Evolutionary conservation across 1,140 invertebrate genomes (phyloP).

Genomic region (Mycetomoellerius zeteki): DNA sequence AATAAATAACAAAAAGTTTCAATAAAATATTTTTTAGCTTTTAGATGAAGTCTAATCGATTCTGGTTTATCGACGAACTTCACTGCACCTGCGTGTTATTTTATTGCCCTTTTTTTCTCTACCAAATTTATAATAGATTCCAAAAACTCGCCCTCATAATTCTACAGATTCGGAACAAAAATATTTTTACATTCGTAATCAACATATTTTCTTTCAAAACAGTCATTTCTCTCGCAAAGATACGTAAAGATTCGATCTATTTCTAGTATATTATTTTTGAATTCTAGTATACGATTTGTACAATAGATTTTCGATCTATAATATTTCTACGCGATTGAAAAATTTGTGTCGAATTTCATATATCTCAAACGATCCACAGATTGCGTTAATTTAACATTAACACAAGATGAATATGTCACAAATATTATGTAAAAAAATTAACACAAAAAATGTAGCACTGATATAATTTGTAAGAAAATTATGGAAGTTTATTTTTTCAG

Average conservation of each 20-base stretch:
- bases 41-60: background rate
- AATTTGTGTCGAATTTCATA: too few species aligned
- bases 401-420: too few species aligned
- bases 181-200: background rate
- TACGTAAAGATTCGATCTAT: background rate
- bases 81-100: background rate
- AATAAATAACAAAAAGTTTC: conserved; percentile 13
- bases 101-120: background rate
- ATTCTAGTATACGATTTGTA: too few species aligned
- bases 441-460: too few species aligned
- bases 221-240: background rate
- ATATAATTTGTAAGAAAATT: too few species aligned
- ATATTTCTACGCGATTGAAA: too few species aligned
- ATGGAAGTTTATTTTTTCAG: too few species aligned
- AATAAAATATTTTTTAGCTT: background rate
- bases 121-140: conserved; percentile 4
- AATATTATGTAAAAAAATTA: too few species aligned
- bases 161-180: background rate
- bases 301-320: too few species aligned
- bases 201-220: background rate
- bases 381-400: too few species aligned
- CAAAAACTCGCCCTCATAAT: background rate
- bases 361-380: too few species aligned
- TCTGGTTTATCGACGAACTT: background rate
- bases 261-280: too few species aligned